These are phyloP conservation scores for Pseudochromis fuscus DNA, from an alignment of 2,797 vertebrate genomes.

Conservation along the genomic window DNA sequence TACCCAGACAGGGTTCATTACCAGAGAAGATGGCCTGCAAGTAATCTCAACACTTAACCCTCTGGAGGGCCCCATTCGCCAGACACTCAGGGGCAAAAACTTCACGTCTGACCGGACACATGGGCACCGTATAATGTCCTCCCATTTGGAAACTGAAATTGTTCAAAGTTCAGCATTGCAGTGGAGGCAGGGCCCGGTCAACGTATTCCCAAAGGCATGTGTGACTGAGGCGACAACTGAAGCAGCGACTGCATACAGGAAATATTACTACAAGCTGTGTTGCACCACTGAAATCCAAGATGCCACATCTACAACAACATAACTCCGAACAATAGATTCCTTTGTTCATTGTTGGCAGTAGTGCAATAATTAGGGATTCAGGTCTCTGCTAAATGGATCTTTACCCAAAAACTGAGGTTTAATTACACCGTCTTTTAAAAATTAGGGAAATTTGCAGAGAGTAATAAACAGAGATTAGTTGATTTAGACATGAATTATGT, in stretches of 20 bases:
- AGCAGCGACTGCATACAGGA: conserved; percentile 30
- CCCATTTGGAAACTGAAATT: conserved; percentile 62
- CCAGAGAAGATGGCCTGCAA: conserved; percentile 64
- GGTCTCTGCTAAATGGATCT: not conserved
- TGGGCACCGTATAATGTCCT: conserved; percentile 52
- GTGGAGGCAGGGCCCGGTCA: conserved; percentile 43
- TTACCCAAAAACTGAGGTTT: conserved; percentile 10
- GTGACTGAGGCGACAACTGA: conserved; percentile 38
- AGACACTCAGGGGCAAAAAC: conserved; percentile 55
- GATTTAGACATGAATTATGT: conserved; percentile 36
- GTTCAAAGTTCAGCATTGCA: conserved; percentile 59
- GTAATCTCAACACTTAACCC: conserved; percentile 69
- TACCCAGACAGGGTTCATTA: conserved; percentile 72
- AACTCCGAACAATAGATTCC: not conserved
- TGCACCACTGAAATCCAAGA: conserved; percentile 19
- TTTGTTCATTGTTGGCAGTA: not conserved
- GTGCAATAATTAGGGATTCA: conserved; percentile 3
- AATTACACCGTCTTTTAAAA: conserved; percentile 13
- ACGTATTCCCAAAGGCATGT: conserved; percentile 47
- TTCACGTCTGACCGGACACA: conserved; percentile 66
- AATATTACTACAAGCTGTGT: conserved; percentile 29
- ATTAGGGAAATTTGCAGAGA: conserved; percentile 5
- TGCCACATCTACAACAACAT: conserved; percentile 4
- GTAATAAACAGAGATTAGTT: conserved; percentile 12
- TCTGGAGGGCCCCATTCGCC: conserved; percentile 49